Base-by-base conservation (phyloP, 2,888 invertebrate species). In the Leucozona laternaria region DNA sequence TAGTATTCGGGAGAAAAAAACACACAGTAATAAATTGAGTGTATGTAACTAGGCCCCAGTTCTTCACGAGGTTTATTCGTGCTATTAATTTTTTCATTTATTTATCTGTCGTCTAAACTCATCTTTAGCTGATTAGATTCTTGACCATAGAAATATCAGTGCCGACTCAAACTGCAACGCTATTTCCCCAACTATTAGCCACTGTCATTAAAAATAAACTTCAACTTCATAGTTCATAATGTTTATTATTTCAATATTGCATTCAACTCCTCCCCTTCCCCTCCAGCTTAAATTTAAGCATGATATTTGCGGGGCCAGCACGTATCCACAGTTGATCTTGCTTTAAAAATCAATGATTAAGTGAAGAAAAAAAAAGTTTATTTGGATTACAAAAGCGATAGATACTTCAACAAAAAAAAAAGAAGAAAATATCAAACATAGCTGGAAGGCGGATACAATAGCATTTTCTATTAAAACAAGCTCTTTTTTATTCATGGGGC, bases 261-360 rank as follows among this genome's bases (percentile, higher is more conserved):
- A 31, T 53, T 28, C 7, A n/a, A 28, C 55, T 17, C 7, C 1
- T 2, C 3, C 15, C 4, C 25, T 4, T 25, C 53, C 15, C 25
- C 11, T 20, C 13, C 15, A 13, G 15, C 37, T 50, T 66, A 48
- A 43, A 22, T 37, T 55, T 7, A 37, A 64, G 45, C 4, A 60
- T 28, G 48, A 73, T 70, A 72, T 66, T 57, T 66, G 68, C 50
- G 78, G 78, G 78, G 73, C 71, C 48, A 45, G 73, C 57, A 83
- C 78, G 72, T 70, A 57, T 62, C 71, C 20, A 31, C 64, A 22
- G 53, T 79, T 84, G 84, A 79, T 84, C 79, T 84, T 72, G 76
- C 76, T 76, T 79, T 34, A 76, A 79, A 76, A 34, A 66, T 72
- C 79, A 58, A 76, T 72, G 79, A 79, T 76, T 31, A 76, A 79